phyloP scores from a whole-genome alignment of 2,797 vertebrate genomes.

The Scyliorhinus canicula region DNA sequence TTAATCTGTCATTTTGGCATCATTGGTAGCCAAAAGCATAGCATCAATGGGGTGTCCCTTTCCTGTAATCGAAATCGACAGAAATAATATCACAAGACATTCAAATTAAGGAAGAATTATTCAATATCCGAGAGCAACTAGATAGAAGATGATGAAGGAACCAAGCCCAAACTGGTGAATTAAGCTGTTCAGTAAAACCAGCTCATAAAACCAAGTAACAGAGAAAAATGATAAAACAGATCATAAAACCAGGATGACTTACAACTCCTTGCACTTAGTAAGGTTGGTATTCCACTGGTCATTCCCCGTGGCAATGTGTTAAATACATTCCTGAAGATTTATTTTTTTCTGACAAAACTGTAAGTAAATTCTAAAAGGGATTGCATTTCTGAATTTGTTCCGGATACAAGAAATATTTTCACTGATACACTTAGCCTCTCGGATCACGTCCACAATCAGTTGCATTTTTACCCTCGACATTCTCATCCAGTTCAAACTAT shows the following conservation, averaged over 20 bases:
- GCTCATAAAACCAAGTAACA: neutral
- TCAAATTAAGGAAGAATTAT: neutral
- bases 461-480: neutral
- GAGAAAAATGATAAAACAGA: neutral
- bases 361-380: neutral
- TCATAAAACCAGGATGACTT: neutral
- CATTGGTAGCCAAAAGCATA: neutral
- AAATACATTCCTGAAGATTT: neutral
- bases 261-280: neutral
- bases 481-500: neutral
- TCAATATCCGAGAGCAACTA: neutral
- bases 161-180: neutral
- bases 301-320: neutral
- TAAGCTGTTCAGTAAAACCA: neutral
- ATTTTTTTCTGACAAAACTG: neutral
- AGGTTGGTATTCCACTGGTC: neutral
- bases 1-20: neutral
- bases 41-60: neutral
- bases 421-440: neutral
- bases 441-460: neutral
- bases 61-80: neutral
- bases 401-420: neutral
- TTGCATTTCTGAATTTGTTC: neutral
- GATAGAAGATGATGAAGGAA: neutral
- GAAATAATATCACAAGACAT: neutral